A percentile compares a stretch with the other conserved stretches of the same genome.
phyloP scores from a whole-genome alignment of 2,797 vertebrate species.

The Rousettus madagascariensis region DNA sequence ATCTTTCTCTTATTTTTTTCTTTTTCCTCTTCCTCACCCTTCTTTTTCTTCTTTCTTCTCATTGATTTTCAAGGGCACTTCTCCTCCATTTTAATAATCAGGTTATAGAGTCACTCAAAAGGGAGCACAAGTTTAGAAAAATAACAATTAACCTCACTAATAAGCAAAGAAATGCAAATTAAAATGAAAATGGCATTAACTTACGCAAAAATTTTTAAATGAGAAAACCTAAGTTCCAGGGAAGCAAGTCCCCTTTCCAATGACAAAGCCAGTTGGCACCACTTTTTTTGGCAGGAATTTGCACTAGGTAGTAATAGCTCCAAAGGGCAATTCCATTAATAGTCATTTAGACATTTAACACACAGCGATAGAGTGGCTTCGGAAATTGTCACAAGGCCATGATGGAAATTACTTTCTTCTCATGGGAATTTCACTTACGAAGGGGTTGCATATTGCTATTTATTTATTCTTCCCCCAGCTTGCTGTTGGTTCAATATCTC shows the following conservation, averaged over 20 bases:
- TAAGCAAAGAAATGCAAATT: not conserved
- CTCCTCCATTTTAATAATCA: not conserved
- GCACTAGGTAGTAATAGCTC: not conserved
- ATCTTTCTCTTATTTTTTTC: not conserved
- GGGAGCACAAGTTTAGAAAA: conserved; percentile 2
- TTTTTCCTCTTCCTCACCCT: not conserved
- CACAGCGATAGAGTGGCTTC: not conserved
- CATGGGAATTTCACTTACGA: not conserved
- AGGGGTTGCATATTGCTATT: not conserved
- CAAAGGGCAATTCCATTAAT: not conserved
- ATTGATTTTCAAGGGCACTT: not conserved
- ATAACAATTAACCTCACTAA: not conserved
- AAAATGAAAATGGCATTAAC: not conserved
- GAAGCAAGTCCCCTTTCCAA: not conserved
- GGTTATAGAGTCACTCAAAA: not conserved
- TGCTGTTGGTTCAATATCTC: not conserved
- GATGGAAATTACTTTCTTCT: conserved; percentile 35
- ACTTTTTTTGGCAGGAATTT: not conserved
- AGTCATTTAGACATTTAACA: conserved; percentile 13
- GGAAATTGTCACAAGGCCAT: not conserved
- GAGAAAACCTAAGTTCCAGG: not conserved
- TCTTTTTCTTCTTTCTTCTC: not conserved
- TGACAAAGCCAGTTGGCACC: not conserved
- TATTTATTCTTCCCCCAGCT: not conserved
- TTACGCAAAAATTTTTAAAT: not conserved